Percentiles rank a stretch among this genome's conserved stretches.
Conservation (phyloP, 2,888 invertebrate species). For the Hermodice carunculata region DNA sequence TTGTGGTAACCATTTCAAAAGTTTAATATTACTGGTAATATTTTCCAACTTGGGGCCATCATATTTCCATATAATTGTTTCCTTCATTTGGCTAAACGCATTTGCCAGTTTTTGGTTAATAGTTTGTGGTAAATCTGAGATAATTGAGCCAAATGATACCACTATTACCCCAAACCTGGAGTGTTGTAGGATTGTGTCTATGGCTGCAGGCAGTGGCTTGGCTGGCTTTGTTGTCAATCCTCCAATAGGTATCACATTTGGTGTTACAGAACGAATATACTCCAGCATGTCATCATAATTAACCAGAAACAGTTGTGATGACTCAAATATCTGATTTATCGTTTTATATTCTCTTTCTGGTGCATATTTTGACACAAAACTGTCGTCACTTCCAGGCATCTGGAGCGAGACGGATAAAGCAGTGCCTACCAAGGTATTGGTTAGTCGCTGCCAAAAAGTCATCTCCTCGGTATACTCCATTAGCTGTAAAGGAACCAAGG, state of each 20-base stretch:
- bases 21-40: conserved; percentile 12
- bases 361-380: not conserved
- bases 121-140: not conserved
- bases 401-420: not conserved
- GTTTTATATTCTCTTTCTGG: not conserved
- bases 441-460: not conserved
- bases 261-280: conserved; percentile 24
- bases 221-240: conserved; percentile 23
- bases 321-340: not conserved
- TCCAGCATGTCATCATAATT: conserved; percentile 24
- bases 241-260: conserved; percentile 28
- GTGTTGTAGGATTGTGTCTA: conserved; percentile 5
- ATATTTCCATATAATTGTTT: not conserved
- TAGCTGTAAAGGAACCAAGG: not conserved
- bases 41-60: not conserved
- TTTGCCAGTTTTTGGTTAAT: not conserved
- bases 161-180: conserved; percentile 13
- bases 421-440: not conserved
- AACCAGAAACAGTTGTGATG: conserved; percentile 18
- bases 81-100: not conserved
- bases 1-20: conserved; percentile 24
- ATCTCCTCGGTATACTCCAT: not conserved
- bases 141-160: conserved; percentile 23
- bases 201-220: conserved; percentile 12
- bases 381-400: not conserved